A percentile compares a stretch with the other conserved stretches of the same genome.
Conservation (phyloP, 2,797 vertebrate species). For the Selene dorsalis region DNA sequence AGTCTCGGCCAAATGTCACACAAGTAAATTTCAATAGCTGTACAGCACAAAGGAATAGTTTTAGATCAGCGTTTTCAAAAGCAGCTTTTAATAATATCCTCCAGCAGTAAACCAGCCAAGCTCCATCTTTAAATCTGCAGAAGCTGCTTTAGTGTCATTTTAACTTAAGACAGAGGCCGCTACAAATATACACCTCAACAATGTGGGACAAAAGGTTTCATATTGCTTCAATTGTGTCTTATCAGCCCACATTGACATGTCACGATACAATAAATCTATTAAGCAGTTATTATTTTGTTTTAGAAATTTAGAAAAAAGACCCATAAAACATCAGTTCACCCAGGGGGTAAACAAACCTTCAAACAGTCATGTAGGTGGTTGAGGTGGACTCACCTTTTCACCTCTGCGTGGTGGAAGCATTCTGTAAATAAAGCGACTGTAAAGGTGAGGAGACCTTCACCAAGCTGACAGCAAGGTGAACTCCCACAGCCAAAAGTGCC, state of each 20-base stretch:
- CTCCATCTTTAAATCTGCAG: not conserved
- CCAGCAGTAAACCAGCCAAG: not conserved
- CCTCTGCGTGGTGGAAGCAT: not conserved
- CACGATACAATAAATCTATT: not conserved
- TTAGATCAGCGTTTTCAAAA: no score
- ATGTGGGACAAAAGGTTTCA: not conserved
- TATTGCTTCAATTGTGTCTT: slow-evolving; percentile 20
- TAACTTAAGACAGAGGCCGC: not conserved
- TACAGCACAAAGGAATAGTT: not conserved
- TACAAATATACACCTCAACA: not conserved
- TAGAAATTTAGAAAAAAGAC: slow-evolving; percentile 17
- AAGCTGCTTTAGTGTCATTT: no score
- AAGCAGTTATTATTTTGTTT: slow-evolving; percentile 10
- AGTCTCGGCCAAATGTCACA: not conserved
- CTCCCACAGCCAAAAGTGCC: not conserved
- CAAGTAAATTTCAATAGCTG: not conserved
- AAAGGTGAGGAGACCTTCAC: not conserved
- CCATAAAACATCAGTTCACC: slow-evolving; percentile 21
- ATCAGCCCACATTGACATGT: not conserved
- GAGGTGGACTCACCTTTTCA: not conserved
- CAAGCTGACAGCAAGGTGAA: no score
- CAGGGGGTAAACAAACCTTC: slow-evolving; percentile 25
- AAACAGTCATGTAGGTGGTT: slow-evolving; percentile 15
- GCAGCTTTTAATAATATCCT: no score
- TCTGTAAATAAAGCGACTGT: slow-evolving; percentile 26